Base-by-base conservation (phyloP, 2,113 vertebrate genomes). In the Tychaedon coryphoeus region DNA sequence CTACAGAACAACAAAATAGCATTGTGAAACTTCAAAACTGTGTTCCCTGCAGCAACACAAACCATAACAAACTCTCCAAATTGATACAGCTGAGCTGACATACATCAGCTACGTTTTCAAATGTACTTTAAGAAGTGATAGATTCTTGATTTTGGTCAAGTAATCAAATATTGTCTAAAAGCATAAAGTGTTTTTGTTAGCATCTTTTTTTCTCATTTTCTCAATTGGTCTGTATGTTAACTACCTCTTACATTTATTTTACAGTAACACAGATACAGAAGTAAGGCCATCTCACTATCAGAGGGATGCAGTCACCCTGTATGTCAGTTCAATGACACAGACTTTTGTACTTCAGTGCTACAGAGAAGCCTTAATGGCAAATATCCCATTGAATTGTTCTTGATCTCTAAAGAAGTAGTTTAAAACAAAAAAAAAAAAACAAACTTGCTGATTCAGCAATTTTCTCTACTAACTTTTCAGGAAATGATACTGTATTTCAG, bases 1-100 rank as follows among this genome's bases (percentile, higher is more conserved):
- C 99, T 99, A 94, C 74, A 78, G 86, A 92, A 91, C 94, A 87
- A 40, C 19, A 97, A 90, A 69, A 78, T 3, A 71, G 34, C 28
- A 51, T 7, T 36, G 33, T 54, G 36, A 93, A 67, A 88, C 33
- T 42, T 36, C 40, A 43, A 43, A 87, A 62, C 0, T 28, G 2
- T 20, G 34, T 8, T 40, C 22, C 17, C 53, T 79, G 9, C 47
- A 33, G 31, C 14, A n/a, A 50, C 38, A 60, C 13, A 69, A 92
- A 48, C 10, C 26, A 38, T 11, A 29, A 8, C 36, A 73, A 88
- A 20, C 0, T 10, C 12, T 50, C 19, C n/a, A 34, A 28, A 71
- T 19, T 58, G 8, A 36, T 31, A 51, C 4, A 64, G 33, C 19
- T 53, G 14, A 80, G 14, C 28, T 48, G 22, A 47, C 2, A 2